These are phyloP conservation scores for Ceryle rudis DNA, from an alignment of 2,797 vertebrate species.

Conservation along the genomic window DNA sequence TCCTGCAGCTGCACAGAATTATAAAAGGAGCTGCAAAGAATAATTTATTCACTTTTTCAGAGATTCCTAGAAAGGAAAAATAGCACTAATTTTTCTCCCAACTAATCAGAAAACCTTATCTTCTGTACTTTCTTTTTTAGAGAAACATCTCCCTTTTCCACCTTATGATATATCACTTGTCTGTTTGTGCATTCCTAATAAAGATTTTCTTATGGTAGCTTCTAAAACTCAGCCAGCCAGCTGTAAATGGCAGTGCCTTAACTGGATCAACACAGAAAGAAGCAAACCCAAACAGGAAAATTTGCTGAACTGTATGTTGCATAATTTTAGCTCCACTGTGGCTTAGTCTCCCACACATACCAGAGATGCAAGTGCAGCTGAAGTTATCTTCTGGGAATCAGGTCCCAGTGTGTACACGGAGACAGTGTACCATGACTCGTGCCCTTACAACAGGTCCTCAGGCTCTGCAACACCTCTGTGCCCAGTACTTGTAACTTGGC, in stretches of 20 bases:
- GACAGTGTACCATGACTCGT: accelerated
- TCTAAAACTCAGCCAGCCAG: background rate
- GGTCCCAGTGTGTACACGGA: background rate
- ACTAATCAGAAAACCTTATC: background rate
- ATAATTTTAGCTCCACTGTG: background rate
- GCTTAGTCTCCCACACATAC: background rate
- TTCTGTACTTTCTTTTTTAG: background rate
- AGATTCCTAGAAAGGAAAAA: background rate
- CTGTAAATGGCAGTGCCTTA: background rate
- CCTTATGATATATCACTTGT: background rate
- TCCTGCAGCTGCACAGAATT: background rate
- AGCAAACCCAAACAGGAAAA: background rate
- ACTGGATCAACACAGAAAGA: background rate
- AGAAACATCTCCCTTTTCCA: background rate
- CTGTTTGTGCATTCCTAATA: background rate
- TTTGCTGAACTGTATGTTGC: background rate
- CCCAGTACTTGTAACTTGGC: background rate
- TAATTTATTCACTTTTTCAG: background rate
- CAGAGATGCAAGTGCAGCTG: background rate
- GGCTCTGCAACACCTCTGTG: background rate
- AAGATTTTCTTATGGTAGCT: background rate
- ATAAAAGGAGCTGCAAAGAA: background rate
- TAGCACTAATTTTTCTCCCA: background rate
- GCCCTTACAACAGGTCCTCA: background rate
- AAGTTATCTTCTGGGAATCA: background rate